Base-by-base conservation (phyloP, 2,888 invertebrate species). In the Ptilodon capucinus region DNA sequence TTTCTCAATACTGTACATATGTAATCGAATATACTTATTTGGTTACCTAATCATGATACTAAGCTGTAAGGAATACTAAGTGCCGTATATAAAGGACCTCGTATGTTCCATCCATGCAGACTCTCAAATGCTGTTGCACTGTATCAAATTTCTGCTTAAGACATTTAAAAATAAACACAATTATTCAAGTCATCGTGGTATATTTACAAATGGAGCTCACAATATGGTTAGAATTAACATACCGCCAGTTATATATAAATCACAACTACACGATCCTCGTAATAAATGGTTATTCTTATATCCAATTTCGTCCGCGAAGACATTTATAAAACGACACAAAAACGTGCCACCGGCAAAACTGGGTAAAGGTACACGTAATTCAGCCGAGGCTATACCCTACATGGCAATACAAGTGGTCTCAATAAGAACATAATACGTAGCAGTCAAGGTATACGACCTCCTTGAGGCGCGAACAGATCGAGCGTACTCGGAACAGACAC, bases 281-380 rank as follows among this genome's bases (percentile, higher is more conserved):
- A 93, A 81, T 92, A 94, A 64, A 95, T 93, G 11, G 94, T 95
- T 64, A 94, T 93, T 63, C 94, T 91, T 76, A 94, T 93, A 74
- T 94, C 92, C 55, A 93, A 87, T 81, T 92, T 94, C 51, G 91
- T 89, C 57, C 92, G 92, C 64, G 93, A 93, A 60, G 94, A 94
- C 94, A 95, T 95, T 77, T 68, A 67, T 68, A 68, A 67, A 66
- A 57, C 51, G 18, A 56, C 59, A 66, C 55, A 67, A 68, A 68
- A 68, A 68, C 76, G 79, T 79, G 81, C 83, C 81, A 83, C 71
- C 65, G 63, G 76, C 66, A 64, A 81, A 88, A 86, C 81, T 87
- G 77, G 86, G 88, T 84, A 84, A 84, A 84, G 81, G 82, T 77
- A 71, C 76, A 76, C 72, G 79, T 81, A 79, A 79, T 75, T 71